Evolutionary conservation across 2,113 vertebrate genomes (phyloP).

Genomic region (Cepphus grylle): DNA sequence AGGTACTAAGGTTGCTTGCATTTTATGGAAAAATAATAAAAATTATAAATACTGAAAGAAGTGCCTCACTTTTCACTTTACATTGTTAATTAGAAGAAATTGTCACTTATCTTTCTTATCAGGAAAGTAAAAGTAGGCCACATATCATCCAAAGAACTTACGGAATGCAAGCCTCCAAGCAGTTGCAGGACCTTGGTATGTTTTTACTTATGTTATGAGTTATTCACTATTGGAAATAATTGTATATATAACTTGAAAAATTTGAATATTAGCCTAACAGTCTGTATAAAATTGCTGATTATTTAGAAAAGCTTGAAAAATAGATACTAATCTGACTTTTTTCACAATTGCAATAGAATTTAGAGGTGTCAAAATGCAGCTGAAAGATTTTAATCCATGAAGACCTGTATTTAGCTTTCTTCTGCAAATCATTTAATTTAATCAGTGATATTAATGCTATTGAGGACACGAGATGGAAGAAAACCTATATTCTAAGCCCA

Average conservation of each 20-base stretch:
- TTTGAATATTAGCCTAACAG: not conserved
- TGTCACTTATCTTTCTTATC: constrained; percentile 20
- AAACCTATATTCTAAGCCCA: not conserved
- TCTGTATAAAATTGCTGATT: not conserved
- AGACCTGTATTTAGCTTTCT: not conserved
- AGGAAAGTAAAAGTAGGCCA: constrained; percentile 76
- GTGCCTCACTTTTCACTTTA: not conserved
- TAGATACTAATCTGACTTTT: not conserved
- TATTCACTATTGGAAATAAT: not conserved
- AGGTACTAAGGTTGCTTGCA: not conserved
- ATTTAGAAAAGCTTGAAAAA: not conserved
- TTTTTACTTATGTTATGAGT: not conserved
- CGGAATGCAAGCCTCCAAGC: constrained; percentile 48
- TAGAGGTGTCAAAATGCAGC: not conserved
- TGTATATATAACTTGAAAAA: not conserved
- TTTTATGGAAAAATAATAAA: not conserved
- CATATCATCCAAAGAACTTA: constrained; percentile 76
- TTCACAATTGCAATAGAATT: not conserved
- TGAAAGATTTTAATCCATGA: not conserved
- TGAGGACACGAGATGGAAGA: not conserved
- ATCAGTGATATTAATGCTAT: not conserved
- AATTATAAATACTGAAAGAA: not conserved
- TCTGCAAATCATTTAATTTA: not conserved
- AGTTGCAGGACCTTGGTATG: constrained; percentile 69
- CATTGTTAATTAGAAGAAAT: not conserved